These are phyloP conservation scores for Aphelinus atriplicis DNA, from an alignment of 1,140 invertebrate species.

Conservation along the genomic window DNA sequence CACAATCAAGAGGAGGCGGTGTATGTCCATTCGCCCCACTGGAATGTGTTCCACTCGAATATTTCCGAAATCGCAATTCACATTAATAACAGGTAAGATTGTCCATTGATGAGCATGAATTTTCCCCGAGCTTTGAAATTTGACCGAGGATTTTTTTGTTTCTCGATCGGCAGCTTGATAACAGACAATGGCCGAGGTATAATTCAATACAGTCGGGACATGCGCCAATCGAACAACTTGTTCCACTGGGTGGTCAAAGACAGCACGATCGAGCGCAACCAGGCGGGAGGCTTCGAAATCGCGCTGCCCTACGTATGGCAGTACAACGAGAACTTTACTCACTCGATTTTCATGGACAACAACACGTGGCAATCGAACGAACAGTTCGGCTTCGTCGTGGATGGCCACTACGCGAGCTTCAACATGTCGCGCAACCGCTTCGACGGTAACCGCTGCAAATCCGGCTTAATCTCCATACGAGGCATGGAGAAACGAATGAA, in stretches of 20 bases:
- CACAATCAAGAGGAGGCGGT: constrained; percentile 84
- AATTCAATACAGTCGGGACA: constrained; percentile 87
- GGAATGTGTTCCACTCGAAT: constrained; percentile 84
- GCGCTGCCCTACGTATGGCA: constrained; percentile 93
- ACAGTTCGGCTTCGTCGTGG: constrained; percentile 85
- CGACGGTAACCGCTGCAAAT: constrained; percentile 83
- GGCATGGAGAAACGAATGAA: constrained; percentile 98
- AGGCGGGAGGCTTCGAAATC: constrained; percentile 84
- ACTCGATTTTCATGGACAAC: constrained; percentile 86
- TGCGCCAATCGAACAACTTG: constrained; percentile 91
- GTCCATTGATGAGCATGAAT: too few species aligned
- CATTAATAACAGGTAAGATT: constrained; percentile 74
- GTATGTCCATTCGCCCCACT: constrained; percentile 82
- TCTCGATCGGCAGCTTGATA: constrained; percentile 70
- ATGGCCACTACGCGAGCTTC: constrained; percentile 89
- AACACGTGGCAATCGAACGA: constrained; percentile 87
- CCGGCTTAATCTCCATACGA: constrained; percentile 83
- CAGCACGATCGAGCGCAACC: constrained; percentile 87
- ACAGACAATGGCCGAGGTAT: constrained; percentile 87
- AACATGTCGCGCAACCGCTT: constrained; percentile 89
- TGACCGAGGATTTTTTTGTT: background rate
- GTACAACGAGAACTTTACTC: constrained; percentile 94
- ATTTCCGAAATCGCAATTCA: constrained; percentile 86
- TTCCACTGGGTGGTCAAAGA: constrained; percentile 93
- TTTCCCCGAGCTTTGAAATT: too few species aligned